Conservation (phyloP, 2,113 vertebrate genomes). For the Apistogramma diplotaenia region DNA sequence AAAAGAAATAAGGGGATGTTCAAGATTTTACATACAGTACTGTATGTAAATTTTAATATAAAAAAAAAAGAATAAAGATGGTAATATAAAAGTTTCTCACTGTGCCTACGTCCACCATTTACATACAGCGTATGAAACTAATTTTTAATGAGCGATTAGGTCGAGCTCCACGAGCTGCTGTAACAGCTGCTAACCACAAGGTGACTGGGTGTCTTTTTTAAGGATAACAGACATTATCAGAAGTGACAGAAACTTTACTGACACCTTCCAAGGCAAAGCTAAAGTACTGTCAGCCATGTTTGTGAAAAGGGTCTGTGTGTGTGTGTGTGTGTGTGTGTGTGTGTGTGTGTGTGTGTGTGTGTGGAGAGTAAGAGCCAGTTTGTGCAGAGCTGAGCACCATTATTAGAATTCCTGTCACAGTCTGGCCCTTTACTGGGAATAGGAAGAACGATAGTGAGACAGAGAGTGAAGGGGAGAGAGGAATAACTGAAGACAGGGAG, state of each 20-base stretch:
- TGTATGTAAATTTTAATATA: neutral
- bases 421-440: constrained; percentile 57
- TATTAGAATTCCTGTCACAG: constrained; percentile 76
- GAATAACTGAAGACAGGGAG: neutral
- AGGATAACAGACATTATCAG: neutral
- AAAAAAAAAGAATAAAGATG: neutral
- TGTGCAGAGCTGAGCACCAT: constrained; percentile 24
- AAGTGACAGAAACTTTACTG: neutral
- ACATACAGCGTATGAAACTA: neutral
- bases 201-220: neutral
- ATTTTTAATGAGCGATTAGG: neutral
- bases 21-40: neutral
- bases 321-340: too few species aligned
- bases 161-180: neutral
- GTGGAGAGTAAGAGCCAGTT: constrained; percentile 14
- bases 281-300: constrained; percentile 12
- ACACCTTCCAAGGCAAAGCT: neutral
- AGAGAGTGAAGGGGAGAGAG: neutral
- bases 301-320: constrained; percentile 1
- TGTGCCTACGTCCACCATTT: neutral
- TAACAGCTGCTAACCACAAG: neutral
- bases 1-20: neutral
- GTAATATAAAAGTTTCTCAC: neutral
- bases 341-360: neutral
- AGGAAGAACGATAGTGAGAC: neutral